phyloP scores from a whole-genome alignment of 2,113 vertebrate species.

The Dasyprocta punctata region DNA sequence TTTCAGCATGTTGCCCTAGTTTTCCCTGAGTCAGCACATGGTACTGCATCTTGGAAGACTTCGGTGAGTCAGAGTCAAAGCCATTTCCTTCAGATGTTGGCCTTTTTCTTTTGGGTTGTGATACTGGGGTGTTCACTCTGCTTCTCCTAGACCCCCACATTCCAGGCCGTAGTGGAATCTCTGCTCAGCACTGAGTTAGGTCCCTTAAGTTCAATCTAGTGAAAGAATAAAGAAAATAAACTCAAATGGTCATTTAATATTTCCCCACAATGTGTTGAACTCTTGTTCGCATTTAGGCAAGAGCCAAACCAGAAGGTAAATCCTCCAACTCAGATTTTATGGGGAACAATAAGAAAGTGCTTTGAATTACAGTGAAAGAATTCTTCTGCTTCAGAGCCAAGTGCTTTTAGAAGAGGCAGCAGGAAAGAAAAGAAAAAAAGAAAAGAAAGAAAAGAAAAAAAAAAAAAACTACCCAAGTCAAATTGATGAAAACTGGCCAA shows the following conservation, averaged over 20 bases:
- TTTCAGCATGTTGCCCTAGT: conserved; percentile 64
- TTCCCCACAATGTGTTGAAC: not conserved
- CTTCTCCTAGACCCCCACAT: not conserved
- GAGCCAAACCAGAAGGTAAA: conserved; percentile 52
- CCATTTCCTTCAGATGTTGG: not conserved
- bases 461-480: not conserved
- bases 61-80: not conserved
- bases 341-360: conserved; percentile 49
- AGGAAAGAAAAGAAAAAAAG: no score
- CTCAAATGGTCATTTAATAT: conserved; percentile 18
- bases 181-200: not conserved
- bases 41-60: conserved; percentile 34
- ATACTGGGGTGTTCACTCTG: not conserved
- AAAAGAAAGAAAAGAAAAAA: not conserved
- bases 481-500: conserved; percentile 73
- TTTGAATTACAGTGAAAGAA: conserved; percentile 61
- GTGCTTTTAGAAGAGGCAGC: conserved; percentile 59
- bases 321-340: conserved; percentile 51
- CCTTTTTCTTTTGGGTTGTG: not conserved
- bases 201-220: not conserved
- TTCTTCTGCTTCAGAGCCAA: conserved; percentile 47
- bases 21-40: conserved; percentile 71
- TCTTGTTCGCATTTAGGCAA: not conserved
- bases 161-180: not conserved
- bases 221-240: not conserved